phyloP scores from a whole-genome alignment of 2,888 invertebrate species.

The Cosmorhoe ocellata region DNA sequence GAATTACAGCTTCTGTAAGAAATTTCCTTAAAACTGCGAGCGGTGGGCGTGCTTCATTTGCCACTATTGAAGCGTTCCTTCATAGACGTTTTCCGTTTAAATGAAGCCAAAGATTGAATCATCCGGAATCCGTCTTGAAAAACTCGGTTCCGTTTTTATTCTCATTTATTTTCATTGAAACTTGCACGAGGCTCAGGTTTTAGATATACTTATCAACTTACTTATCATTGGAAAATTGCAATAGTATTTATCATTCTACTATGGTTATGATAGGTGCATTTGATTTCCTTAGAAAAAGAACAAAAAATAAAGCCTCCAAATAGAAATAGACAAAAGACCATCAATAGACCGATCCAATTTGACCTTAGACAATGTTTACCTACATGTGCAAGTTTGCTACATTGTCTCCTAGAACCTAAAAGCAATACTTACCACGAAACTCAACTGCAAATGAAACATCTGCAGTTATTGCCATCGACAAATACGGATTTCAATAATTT shows the following conservation, averaged over 20 bases:
- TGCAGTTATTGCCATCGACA: slow-evolving; percentile 42
- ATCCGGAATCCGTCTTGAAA: slow-evolving; percentile 52
- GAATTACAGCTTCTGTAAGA: slow-evolving; percentile 75
- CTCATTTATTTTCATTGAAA: slow-evolving; percentile 9
- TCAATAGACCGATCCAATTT: too few relatives aligned
- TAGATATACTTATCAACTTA: too few relatives aligned
- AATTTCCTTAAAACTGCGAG: slow-evolving; percentile 74
- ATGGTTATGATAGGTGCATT: too few relatives aligned
- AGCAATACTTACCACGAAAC: slow-evolving; percentile 22
- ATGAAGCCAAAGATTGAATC: slow-evolving; percentile 61
- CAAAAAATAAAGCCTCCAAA: too few relatives aligned
- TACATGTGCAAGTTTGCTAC: too few relatives aligned
- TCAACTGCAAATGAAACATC: slow-evolving; percentile 40
- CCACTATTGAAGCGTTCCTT: slow-evolving; percentile 70
- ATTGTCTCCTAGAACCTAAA: slow-evolving; percentile 1
- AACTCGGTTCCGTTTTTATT: slow-evolving; percentile 18
- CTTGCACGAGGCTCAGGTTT: not conserved
- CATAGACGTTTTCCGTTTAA: slow-evolving; percentile 60
- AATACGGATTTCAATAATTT: slow-evolving; percentile 59
- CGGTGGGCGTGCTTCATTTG: slow-evolving; percentile 75
- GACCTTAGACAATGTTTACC: too few relatives aligned
- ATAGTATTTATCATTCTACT: too few relatives aligned
- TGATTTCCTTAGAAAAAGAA: too few relatives aligned
- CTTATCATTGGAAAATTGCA: too few relatives aligned
- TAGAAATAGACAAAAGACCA: too few relatives aligned